A percentile compares a stretch with the other conserved stretches of the same genome.
These are phyloP conservation scores for Sphaerolaimus hirsutus DNA, from an alignment of 2,888 invertebrate genomes.

Conservation along the genomic window DNA sequence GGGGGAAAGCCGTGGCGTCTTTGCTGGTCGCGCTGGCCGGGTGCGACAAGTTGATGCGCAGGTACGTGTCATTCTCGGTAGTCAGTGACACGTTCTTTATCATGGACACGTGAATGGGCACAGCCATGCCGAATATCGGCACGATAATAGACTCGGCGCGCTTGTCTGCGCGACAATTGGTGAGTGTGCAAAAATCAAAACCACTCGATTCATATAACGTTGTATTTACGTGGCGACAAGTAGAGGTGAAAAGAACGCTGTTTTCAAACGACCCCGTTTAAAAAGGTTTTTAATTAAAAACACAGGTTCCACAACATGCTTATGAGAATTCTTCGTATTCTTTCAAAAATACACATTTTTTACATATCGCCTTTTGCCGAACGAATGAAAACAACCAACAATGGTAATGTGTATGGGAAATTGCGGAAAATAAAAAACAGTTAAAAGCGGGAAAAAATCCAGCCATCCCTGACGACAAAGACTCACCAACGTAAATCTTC, in stretches of 20 bases:
- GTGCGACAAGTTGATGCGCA: slow-evolving; percentile 88
- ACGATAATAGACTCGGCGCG: slow-evolving; percentile 86
- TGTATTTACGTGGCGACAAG: no score
- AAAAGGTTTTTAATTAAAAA: no score
- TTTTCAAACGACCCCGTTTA: no score
- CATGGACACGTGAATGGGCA: slow-evolving; percentile 93
- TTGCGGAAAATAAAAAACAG: background rate
- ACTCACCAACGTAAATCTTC: slow-evolving; percentile 71
- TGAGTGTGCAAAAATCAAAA: no score
- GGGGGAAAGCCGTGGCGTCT: slow-evolving; percentile 66
- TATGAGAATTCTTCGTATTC: no score
- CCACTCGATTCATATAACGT: no score
- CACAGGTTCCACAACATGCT: no score
- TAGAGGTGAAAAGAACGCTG: no score
- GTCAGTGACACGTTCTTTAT: slow-evolving; percentile 96
- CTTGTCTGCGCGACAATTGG: slow-evolving; percentile 44
- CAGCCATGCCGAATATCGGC: slow-evolving; percentile 79
- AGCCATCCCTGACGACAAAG: no score
- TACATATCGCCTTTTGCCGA: no score
- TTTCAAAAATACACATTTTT: no score
- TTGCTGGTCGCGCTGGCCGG: slow-evolving; percentile 68
- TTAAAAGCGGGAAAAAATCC: no score
- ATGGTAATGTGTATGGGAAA: background rate
- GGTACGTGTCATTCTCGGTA: slow-evolving; percentile 91
- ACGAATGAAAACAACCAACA: background rate